Base-by-base conservation (phyloP, 2,888 invertebrate genomes). In the Lithosia quadra region DNA sequence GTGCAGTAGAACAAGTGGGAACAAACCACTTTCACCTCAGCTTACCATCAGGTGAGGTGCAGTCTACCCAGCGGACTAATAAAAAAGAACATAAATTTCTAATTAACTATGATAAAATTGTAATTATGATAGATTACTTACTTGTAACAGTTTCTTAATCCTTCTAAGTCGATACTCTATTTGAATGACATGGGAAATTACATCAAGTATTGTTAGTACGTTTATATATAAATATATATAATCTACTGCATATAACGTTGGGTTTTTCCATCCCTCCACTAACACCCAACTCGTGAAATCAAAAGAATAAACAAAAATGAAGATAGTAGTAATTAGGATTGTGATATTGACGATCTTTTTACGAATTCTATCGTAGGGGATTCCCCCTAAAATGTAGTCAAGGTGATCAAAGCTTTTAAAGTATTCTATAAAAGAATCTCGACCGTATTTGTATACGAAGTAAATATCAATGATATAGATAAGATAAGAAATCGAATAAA, bases 221-320 rank as follows among this genome's bases (percentile, higher is more conserved):
- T 74, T 83, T 4, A 83, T 15, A 58, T 78, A 82, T 28, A 69
- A 66, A 72, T 76, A 81, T 0, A 83, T 43, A 33, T 83, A 81
- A 62, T 84, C 80, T 15, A 77, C 28, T 1, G 63, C n/a, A 22
- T 77, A 78, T 8, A 80, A 63, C 0, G 68, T 68, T 0, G 78
- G 65, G 0, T n/a, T 0, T 5, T 63, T 4, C 75, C 78, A 82
- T 0, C 77, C 76, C 8, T 61, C 74, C 0, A 58, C 62, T 18
- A 8, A 18, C 1, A 55, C 5, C 77, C 78, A 84, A 7, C 67
- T 22, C 0, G 56, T 15, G 33, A 73, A 79, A 66, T 84, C 80
- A 8, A 73, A 39, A 0, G 71, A 0, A 3, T 68, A 72, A 39
- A 39, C 66, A 0, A 63, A 7, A 24, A 56, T 0, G 43, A 56